phyloP scores from a whole-genome alignment of 2,888 invertebrate species.

The Tenodera sinensis region DNA sequence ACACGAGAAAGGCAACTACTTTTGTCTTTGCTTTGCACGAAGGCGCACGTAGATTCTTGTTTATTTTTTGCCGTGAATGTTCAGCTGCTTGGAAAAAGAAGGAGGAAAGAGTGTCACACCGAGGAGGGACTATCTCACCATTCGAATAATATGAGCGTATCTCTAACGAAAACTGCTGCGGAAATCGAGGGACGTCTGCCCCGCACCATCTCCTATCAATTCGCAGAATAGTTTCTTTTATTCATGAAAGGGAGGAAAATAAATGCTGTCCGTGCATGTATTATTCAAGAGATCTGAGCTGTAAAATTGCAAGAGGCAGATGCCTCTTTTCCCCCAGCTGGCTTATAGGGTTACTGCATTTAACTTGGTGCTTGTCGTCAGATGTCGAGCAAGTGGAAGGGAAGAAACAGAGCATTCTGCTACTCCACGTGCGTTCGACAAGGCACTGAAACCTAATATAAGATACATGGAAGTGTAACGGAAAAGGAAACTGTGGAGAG shows the following conservation, averaged over 20 bases:
- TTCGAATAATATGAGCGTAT: not conserved
- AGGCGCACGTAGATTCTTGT: not conserved
- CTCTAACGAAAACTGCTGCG: not conserved
- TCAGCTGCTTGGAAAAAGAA: not conserved
- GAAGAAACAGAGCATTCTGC: constrained; percentile 40
- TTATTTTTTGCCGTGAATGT: not conserved
- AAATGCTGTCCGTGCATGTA: constrained; percentile 4
- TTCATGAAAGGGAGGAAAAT: constrained; percentile 10
- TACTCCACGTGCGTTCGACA: not conserved
- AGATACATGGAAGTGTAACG: not conserved
- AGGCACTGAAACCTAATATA: not conserved
- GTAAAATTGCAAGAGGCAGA: not conserved
- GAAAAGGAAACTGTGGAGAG: no score
- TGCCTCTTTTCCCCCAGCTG: not conserved
- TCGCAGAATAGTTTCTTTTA: constrained; percentile 7
- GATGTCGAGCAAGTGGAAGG: constrained; percentile 48
- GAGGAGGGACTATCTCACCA: not conserved
- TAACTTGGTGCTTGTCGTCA: constrained; percentile 44
- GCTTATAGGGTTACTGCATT: not conserved
- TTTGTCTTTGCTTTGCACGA: no score
- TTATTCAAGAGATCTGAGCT: constrained; percentile 1
- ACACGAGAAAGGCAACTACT: no score
- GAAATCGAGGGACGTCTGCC: not conserved
- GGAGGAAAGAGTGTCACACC: not conserved
- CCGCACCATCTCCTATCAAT: not conserved